Evolutionary conservation across 2,888 invertebrate genomes (phyloP), one percentile per base, ranked within the genome.

Genomic region (Apeira syringaria): DNA sequence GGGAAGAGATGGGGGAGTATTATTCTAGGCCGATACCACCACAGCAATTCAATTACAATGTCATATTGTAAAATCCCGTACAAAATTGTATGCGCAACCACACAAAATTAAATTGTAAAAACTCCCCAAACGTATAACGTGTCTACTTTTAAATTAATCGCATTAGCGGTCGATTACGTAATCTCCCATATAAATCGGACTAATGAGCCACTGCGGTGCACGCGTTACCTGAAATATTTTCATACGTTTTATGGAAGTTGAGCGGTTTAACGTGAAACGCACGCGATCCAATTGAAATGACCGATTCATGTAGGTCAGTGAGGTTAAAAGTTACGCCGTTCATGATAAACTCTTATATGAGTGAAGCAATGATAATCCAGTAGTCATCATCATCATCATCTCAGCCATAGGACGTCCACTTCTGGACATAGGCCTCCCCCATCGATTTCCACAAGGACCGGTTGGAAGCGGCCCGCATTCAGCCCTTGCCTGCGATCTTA

Each of bases 191-290:
- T 51, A 53, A 58, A 60, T 58, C 54, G 45, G 43, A 41, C 47
- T 60, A 60, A 60, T 60, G 58, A 53, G 52, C 49, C 52, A 38
- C 49, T 38, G 22, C 40, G 52, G 45, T 41, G 46, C 58, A 53
- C 35, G 53, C 52, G 51, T 56, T 45, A 53, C 51, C 52, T 47
- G 50, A 39, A 55, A 49, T 35, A 47, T 53, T 53, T 48, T 51
- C 46, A 45, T 51, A 54, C 42, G 47, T 51, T 51, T 42, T 37
- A 51, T 45, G 45, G 40, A 41, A 51, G 39, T 12, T 29, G 31
- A 43, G 48, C 33, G 39, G 44, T 49, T 49, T 42, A 34, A 47
- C 44, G 42, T 37, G 42, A 47, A 50, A 47, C 49, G 41, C 47
- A 51, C 47, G 51, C 49, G 37, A 54, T 54, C 31, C 29, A 40